A percentile compares a stretch with the other conserved stretches of the same genome.
These are phyloP conservation scores for Apistogramma diplotaenia DNA, from an alignment of 2,113 vertebrate genomes.

Conservation along the genomic window DNA sequence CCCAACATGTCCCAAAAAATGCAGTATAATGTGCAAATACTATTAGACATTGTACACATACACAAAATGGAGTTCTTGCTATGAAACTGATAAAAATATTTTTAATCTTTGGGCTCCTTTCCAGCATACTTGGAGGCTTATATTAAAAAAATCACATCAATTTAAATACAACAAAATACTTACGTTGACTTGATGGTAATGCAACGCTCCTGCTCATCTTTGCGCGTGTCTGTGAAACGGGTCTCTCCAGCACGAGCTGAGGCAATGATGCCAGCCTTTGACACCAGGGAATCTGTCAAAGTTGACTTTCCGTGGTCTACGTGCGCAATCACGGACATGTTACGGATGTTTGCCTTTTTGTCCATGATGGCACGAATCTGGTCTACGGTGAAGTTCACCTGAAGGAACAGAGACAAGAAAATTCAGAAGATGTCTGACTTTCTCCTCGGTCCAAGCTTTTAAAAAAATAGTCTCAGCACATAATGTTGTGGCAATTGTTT, in stretches of 20 bases:
- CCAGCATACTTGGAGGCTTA: not conserved
- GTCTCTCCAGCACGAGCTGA: conserved; percentile 91
- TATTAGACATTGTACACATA: not conserved
- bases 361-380: conserved; percentile 99
- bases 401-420: not conserved
- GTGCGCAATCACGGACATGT: conserved; percentile 98
- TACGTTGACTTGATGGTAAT: conserved; percentile 99
- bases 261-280: conserved; percentile 97
- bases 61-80: not conserved
- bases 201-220: conserved; percentile 95
- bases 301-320: conserved; percentile 97
- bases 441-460: not conserved
- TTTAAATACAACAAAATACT: conserved; percentile 43
- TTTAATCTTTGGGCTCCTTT: not conserved
- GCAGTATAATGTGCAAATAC: not conserved
- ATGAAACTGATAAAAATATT: not conserved
- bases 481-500: not conserved
- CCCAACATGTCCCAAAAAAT: not conserved
- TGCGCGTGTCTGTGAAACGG: conserved; percentile 92
- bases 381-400: conserved; percentile 98
- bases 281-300: conserved; percentile 92
- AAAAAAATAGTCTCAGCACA: not conserved
- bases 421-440: not conserved
- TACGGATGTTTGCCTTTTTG: conserved; percentile 98
- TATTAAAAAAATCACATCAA: not conserved